Evolutionary conservation across 2,888 invertebrate species (phyloP).

Genomic region (Aporophyla nigra): DNA sequence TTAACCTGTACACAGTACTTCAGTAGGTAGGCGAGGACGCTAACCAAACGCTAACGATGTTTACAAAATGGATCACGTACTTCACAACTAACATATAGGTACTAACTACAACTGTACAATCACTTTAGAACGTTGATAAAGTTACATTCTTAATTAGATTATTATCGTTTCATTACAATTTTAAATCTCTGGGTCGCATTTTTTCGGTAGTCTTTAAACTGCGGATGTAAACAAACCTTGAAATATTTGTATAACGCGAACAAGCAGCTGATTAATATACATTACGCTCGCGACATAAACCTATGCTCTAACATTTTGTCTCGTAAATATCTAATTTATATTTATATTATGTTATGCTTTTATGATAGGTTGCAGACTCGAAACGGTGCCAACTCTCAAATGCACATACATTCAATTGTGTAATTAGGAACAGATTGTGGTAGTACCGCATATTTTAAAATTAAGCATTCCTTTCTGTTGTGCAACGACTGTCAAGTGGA

Average conservation of each 20-base stretch:
- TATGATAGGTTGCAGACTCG: constrained; percentile 61
- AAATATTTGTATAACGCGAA: constrained; percentile 19
- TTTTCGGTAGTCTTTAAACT: constrained; percentile 16
- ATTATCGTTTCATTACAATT: constrained; percentile 23
- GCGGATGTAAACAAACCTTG: constrained; percentile 55
- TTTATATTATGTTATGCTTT: constrained; percentile 52
- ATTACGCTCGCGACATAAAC: constrained; percentile 20
- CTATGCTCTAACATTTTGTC: constrained; percentile 19
- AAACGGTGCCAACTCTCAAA: constrained; percentile 71
- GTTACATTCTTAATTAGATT: constrained; percentile 61
- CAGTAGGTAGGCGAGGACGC: constrained; percentile 65
- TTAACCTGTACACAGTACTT: constrained; percentile 46
- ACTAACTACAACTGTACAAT: constrained; percentile 73
- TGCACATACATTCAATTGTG: constrained; percentile 64
- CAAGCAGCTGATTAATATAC: constrained; percentile 21
- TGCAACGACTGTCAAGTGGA: constrained; percentile 46
- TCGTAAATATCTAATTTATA: constrained; percentile 32
- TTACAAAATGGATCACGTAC: constrained; percentile 86
- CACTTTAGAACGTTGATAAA: constrained; percentile 58
- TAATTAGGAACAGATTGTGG: constrained; percentile 62
- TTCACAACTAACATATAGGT: constrained; percentile 70
- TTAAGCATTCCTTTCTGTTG: constrained; percentile 61
- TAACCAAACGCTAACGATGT: constrained; percentile 82
- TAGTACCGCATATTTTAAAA: constrained; percentile 64
- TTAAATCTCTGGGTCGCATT: constrained; percentile 22